A percentile compares a stretch with the other conserved stretches of the same genome.
Conservation (phyloP, 2,888 invertebrate genomes). For the Bombyx huttoni region DNA sequence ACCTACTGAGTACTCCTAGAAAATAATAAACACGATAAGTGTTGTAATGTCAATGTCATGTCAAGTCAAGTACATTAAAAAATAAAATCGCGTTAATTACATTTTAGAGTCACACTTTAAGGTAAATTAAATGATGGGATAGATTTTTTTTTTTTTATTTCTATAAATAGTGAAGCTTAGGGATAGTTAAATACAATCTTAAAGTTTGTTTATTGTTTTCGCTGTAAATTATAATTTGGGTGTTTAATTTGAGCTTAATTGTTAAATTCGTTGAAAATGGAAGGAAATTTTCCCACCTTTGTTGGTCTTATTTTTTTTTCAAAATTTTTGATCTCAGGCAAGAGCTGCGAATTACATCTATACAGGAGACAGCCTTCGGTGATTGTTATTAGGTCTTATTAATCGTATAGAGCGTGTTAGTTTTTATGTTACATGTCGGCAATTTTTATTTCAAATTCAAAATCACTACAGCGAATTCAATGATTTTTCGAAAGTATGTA, state of each 20-base stretch:
- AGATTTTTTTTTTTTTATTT: conserved; percentile 13
- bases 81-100: background rate
- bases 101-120: background rate
- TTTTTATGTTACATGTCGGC: conserved; percentile 60
- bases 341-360: conserved; percentile 57
- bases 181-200: conserved; percentile 48
- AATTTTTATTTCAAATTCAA: conserved; percentile 23
- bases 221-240: conserved; percentile 62
- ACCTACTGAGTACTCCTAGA: too few relatives aligned
- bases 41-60: too few relatives aligned
- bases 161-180: conserved; percentile 67
- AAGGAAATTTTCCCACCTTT: conserved; percentile 37
- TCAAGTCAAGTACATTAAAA: background rate
- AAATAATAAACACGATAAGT: too few relatives aligned
- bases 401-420: conserved; percentile 41
- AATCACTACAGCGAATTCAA: conserved; percentile 40
- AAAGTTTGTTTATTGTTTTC: conserved; percentile 65
- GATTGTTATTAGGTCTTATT: conserved; percentile 52
- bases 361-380: conserved; percentile 49
- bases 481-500: conserved; percentile 37
- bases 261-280: conserved; percentile 41
- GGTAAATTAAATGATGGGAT: background rate
- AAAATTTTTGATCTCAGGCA: conserved; percentile 64
- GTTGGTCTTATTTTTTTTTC: conserved; percentile 38
- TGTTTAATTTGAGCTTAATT: conserved; percentile 40